Evolutionary conservation across 1,140 invertebrate genomes (phyloP).

Genomic region (Zaprionus capensis): DNA sequence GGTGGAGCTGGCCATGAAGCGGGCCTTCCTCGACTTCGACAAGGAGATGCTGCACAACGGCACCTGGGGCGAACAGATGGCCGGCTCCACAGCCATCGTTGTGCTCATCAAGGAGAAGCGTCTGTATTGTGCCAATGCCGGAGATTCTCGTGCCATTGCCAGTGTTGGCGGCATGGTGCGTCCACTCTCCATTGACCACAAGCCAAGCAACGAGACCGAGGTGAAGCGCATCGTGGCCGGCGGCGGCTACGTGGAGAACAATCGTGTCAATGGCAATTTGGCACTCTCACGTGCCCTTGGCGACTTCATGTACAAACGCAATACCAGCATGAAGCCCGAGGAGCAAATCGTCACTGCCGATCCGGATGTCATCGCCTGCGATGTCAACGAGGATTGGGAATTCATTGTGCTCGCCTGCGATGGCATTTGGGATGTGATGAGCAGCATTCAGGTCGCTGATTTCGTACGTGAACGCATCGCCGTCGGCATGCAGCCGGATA

Average conservation of each 20-base stretch:
- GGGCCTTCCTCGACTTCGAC: slow-evolving; percentile 96
- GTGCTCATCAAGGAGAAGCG: slow-evolving; percentile 92
- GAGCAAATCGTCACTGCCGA: slow-evolving; percentile 99
- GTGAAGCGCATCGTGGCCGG: slow-evolving; percentile 94
- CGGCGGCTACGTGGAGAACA: slow-evolving; percentile 98
- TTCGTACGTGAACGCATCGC: slow-evolving; percentile 94
- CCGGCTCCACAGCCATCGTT: slow-evolving; percentile 96
- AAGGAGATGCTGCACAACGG: slow-evolving; percentile 95
- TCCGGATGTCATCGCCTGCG: slow-evolving; percentile 94
- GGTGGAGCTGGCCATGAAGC: slow-evolving; percentile 86
- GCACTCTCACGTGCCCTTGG: slow-evolving; percentile 98
- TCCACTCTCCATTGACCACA: slow-evolving; percentile 94
- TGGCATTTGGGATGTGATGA: slow-evolving; percentile 99
- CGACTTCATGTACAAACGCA: slow-evolving; percentile 98
- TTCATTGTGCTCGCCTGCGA: slow-evolving; percentile 98
- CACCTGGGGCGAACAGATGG: slow-evolving; percentile 93
- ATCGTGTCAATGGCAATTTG: slow-evolving; percentile 98
- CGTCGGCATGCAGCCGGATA: slow-evolving; percentile 92
- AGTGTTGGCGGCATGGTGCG: slow-evolving; percentile 87
- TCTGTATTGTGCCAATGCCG: slow-evolving; percentile 97
- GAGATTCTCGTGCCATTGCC: slow-evolving; percentile 97
- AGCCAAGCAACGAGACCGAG: slow-evolving; percentile 95
- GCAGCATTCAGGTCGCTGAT: slow-evolving; percentile 94
- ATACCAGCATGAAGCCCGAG: slow-evolving; percentile 91
- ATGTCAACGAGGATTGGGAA: slow-evolving; percentile 95